Base-by-base conservation (phyloP, 2,113 vertebrate species). In the Eulacestoma nigropectus region DNA sequence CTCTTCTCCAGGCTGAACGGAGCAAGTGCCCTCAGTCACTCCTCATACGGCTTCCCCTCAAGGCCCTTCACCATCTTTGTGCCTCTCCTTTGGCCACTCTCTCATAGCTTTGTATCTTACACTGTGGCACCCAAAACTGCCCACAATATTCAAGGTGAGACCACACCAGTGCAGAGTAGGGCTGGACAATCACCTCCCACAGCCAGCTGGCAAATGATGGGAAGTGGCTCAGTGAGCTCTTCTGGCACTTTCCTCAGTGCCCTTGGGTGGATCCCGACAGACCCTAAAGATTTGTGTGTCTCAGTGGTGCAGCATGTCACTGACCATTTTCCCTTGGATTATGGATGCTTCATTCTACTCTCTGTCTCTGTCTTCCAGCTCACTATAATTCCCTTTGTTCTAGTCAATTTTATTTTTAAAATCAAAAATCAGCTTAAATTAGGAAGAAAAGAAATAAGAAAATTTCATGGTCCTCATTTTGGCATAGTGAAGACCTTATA, bases 361-460 rank as follows among this genome's bases (percentile, higher is more conserved):
- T 6, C 37, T 18, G 11, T 56, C 39, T 16, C 32, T 27, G 15
- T 32, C 21, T 83, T 68, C 41, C 49, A 83, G 47, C 18, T 70
- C 41, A 73, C n/a, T 79, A 60, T 85, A 90, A 91, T 80, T 87
- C 44, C 89, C 29, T 93, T 96, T 88, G 15, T n/a, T 44, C 20
- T 89, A 42, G 57, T 87, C 62, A 73, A 16, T 73, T 89, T 78
- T 83, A 50, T 79, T 89, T 80, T 70, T 83, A 41, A 86, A 95
- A 89, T 93, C 78, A 93, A 75, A 87, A 97, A 95, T 79, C 68
- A 85, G 5, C 35, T 93, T 13, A 91, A 59, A 95, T 97, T 94
- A 83, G 72, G 59, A 64, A 55, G 26, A 65, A 97, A 78, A 70
- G 27, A 85, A 91, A 91, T 21, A 93, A 57, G 59, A 92, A 57